phyloP scores from a whole-genome alignment of 2,888 invertebrate genomes.

The Chrysomela aeneicollis region DNA sequence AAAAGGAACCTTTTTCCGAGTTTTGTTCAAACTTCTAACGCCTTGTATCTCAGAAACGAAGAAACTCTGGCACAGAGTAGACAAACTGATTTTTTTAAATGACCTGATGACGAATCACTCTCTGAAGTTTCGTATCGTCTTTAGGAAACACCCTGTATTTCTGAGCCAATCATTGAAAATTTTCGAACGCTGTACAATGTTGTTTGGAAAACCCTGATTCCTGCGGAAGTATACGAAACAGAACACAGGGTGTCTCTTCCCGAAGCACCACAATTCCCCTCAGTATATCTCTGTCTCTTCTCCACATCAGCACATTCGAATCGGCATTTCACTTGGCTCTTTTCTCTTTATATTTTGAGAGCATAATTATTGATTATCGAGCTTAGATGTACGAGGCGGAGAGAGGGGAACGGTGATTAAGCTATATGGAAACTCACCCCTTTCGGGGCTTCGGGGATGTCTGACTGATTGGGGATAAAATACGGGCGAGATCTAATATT shows the following conservation, averaged over 20 bases:
- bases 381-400: constrained; percentile 59
- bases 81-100: no score
- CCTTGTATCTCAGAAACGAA: no score
- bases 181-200: no score
- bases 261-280: constrained; percentile 28
- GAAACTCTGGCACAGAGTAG: no score
- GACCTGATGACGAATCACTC: no score
- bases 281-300: constrained; percentile 39
- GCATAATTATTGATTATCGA: constrained; percentile 71
- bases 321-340: constrained; percentile 59
- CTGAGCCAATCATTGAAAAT: no score
- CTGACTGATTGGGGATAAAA: constrained; percentile 62
- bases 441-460: constrained; percentile 56
- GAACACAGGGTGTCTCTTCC: constrained; percentile 42
- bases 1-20: no score
- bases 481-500: constrained; percentile 62
- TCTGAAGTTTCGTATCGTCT: no score
- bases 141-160: no score
- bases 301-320: constrained; percentile 52
- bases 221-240: constrained; percentile 39
- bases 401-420: constrained; percentile 65
- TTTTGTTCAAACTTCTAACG: no score
- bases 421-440: constrained; percentile 67
- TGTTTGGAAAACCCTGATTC: no score
- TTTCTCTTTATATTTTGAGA: constrained; percentile 67